phyloP scores from a whole-genome alignment of 2,113 vertebrate species.

The Apodemus sylvaticus region DNA sequence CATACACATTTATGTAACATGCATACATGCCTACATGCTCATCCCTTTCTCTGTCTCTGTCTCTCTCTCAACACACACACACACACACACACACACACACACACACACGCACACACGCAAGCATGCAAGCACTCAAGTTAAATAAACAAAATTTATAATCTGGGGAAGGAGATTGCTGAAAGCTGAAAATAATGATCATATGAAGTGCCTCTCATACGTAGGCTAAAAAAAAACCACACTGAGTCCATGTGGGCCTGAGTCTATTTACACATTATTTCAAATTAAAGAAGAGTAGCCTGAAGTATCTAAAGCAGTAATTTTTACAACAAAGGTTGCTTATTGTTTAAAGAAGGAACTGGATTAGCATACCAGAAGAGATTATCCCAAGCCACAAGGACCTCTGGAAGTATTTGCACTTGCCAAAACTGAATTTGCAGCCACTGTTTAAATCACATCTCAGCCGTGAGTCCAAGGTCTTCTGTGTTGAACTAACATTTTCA shows the following conservation, averaged over 20 bases:
- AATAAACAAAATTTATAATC: neutral
- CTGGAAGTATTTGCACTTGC: neutral
- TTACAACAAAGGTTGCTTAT: neutral
- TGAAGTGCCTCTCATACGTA: neutral
- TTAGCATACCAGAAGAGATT: neutral
- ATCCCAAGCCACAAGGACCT: neutral
- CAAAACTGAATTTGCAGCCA: neutral
- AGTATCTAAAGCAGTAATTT: neutral
- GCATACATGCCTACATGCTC: neutral
- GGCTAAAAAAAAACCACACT: neutral
- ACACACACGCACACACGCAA: neutral
- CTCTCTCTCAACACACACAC: neutral
- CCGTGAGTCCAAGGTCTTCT: neutral
- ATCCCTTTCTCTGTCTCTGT: no score
- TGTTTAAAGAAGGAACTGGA: neutral
- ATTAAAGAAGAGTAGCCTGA: neutral
- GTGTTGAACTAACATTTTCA: neutral
- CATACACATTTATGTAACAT: neutral
- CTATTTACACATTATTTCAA: constrained; percentile 5
- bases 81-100: no score
- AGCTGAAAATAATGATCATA: neutral
- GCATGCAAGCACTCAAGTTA: neutral
- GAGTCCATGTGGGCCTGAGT: neutral
- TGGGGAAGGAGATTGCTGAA: neutral
- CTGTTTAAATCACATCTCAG: neutral